Evolutionary conservation across 2,113 vertebrate species (phyloP), one percentile per base, ranked within the genome.

Genomic region (Tapirus terrestris): DNA sequence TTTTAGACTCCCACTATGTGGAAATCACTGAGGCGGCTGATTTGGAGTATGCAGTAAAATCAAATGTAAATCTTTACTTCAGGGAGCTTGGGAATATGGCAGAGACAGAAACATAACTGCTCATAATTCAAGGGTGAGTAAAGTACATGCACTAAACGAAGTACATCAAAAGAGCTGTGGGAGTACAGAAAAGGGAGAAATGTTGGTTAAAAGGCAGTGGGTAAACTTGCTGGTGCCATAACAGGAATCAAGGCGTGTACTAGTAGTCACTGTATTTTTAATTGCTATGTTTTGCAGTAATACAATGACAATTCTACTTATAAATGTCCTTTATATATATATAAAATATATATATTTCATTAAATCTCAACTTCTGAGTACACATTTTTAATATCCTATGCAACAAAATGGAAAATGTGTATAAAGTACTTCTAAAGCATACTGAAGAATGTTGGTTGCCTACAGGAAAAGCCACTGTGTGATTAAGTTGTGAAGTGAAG

Each of bases 311-410:
- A 2, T 56, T 97, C 92, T 13, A 73, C 7, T 79, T 82, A 36
- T 12, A 39, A 86, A 86, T 53, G 23, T 58, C 12, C 12, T 82
- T 1, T 4, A 23, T 77, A 31, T 68, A 83, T 8, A 2, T 65
- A 18, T 65, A 65, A 73, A 56, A 72, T 58, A 13, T 51, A 58
- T 92, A 70, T 86, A 86, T 95, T 95, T 80, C 58, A 85, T 81
- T n/a, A 68, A 93, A 27, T 82, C 29, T 43, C 39, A 21, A 39
- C 3, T 39, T 70, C 27, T 45, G 45, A 91, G 25, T 76, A 20
- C 10, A 8, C 23, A 56, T 72, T 65, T 95, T 86, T 27, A 92
- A 92, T 73, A 67, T 92, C 77, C 43, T 82, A 5, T 33, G 12
- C 31, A 39, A 51, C 33, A 76, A 94, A 96, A 63, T 83, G 4